phyloP scores from a whole-genome alignment of 2,797 vertebrate species.

The Gymnodraco acuticeps region DNA sequence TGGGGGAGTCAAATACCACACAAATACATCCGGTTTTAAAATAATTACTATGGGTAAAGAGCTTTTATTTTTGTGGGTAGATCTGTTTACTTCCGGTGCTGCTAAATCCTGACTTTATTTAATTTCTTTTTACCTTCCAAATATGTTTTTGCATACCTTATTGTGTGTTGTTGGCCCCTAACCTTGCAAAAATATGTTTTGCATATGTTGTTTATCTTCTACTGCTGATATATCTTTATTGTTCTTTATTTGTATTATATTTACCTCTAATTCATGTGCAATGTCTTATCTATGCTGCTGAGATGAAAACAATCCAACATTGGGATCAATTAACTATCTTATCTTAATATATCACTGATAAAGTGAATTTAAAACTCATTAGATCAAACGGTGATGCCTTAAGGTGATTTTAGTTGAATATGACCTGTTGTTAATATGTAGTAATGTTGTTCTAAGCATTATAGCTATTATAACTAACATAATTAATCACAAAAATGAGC shows the following conservation, averaged over 20 bases:
- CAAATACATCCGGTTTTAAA: background rate
- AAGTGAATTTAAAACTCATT: background rate
- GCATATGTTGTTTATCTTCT: too few species aligned
- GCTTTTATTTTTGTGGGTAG: conserved; percentile 44
- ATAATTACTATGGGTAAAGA: background rate
- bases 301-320: too few species aligned
- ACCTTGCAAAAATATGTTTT: background rate
- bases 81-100: conserved; percentile 18
- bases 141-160: background rate
- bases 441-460: background rate
- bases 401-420: background rate
- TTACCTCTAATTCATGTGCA: too few species aligned
- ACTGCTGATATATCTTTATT: too few species aligned
- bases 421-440: background rate
- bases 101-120: too few species aligned
- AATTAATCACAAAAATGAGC: too few species aligned
- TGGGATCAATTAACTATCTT: too few species aligned
- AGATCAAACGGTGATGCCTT: background rate
- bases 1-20: too few species aligned
- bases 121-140: too few species aligned
- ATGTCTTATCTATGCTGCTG: too few species aligned
- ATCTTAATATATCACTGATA: background rate
- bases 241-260: too few species aligned
- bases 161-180: background rate
- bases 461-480: background rate